Conservation (phyloP, 2,888 invertebrate genomes). For the Lasioglossum villosulum region DNA sequence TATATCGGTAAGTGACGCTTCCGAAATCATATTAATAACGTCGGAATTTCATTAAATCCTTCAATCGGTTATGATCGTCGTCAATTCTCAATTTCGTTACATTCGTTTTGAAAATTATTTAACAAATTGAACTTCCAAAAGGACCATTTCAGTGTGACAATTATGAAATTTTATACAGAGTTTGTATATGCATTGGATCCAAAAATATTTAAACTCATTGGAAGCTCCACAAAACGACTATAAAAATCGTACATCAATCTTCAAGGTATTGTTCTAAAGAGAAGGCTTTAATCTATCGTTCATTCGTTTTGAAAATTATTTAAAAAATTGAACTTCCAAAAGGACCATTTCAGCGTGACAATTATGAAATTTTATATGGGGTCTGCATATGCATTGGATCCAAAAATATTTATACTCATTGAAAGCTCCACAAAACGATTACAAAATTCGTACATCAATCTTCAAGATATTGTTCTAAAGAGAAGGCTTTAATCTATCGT, state of each 20-base stretch:
- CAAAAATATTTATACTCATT: neutral
- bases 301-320: neutral
- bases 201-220: neutral
- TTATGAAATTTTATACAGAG: neutral
- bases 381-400: neutral
- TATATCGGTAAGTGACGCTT: slow-evolving; percentile 88
- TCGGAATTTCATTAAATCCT: neutral
- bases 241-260: no score
- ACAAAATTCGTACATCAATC: no score
- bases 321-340: neutral
- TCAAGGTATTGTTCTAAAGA: no score
- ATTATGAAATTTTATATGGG: neutral
- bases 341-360: neutral
- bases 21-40: neutral
- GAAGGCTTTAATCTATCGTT: no score
- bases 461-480: no score
- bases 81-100: neutral
- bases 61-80: neutral
- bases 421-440: no score
- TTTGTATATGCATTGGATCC: neutral
- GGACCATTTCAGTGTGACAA: neutral
- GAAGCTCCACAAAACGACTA: no score
- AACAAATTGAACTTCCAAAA: neutral
- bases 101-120: neutral
- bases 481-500: no score